phyloP scores from a whole-genome alignment of 1,140 invertebrate species.

The Eriocheir sinensis region DNA sequence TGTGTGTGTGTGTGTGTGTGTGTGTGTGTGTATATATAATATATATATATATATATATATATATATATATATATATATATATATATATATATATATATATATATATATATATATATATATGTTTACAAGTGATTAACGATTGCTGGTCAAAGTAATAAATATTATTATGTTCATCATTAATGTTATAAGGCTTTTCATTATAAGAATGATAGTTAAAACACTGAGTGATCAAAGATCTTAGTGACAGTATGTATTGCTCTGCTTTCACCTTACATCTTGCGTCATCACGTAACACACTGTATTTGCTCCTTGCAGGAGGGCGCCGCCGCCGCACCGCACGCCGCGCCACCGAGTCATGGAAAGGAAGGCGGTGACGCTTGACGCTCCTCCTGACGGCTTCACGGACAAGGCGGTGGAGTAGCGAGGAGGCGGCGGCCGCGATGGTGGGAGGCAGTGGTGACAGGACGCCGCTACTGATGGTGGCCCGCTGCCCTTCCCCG shows the following conservation, averaged over 20 bases:
- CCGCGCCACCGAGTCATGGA: conserved; percentile 27
- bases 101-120: conserved; percentile 39
- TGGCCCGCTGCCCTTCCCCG: conserved; percentile 33
- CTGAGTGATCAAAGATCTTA: no score
- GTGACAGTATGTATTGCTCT: no score
- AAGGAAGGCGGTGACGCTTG: not conserved
- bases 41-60: conserved; percentile 47
- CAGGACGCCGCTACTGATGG: conserved; percentile 56
- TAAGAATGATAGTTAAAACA: no score
- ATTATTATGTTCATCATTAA: not conserved
- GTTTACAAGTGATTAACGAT: no score
- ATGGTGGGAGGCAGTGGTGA: conserved; percentile 29
- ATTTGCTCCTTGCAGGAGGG: conserved; percentile 47
- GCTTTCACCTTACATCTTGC: no score
- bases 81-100: conserved; percentile 43
- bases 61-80: conserved; percentile 30
- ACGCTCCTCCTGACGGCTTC: conserved; percentile 12
- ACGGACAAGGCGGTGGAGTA: conserved; percentile 26
- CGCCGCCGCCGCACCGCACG: not conserved
- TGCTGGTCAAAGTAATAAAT: not conserved
- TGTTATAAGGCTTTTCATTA: no score
- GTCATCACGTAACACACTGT: not conserved
- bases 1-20: not conserved
- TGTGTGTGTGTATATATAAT: conserved; percentile 26
- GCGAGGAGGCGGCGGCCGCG: not conserved